Conservation (phyloP, 2,797 vertebrate species). For the Gouania willdenowi region DNA sequence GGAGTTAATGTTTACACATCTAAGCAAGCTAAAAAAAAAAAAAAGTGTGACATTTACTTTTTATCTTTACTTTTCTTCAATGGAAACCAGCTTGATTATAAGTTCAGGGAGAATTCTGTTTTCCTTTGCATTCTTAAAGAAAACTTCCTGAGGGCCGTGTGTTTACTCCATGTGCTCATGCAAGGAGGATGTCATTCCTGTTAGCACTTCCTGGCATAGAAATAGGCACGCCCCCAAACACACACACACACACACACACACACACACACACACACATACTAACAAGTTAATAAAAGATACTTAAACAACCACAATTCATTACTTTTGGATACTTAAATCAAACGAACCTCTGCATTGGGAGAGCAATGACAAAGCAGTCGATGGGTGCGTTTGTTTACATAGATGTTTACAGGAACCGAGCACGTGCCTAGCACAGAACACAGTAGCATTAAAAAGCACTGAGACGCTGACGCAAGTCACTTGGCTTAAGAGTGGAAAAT, state of each 20-base stretch:
- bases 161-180: constrained; percentile 62
- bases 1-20: too few species aligned
- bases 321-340: background rate
- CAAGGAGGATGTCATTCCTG: constrained; percentile 37
- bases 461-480: too few species aligned
- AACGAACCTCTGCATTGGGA: constrained; percentile 2
- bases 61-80: too few species aligned
- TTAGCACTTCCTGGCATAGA: constrained; percentile 57
- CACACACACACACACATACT: background rate
- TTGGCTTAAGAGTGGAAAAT: too few species aligned
- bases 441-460: too few species aligned
- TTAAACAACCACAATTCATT: too few species aligned
- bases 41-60: too few species aligned
- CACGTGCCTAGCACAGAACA: constrained; percentile 1
- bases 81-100: too few species aligned
- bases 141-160: constrained; percentile 19
- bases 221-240: background rate
- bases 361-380: constrained; percentile 10
- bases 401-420: constrained; percentile 37
- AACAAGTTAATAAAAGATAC: too few species aligned
- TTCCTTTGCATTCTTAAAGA: background rate
- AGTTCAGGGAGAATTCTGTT: too few species aligned
- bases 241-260: constrained; percentile 45
- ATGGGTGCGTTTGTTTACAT: constrained; percentile 63
- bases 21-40: too few species aligned